Evolutionary conservation across 2,113 vertebrate species (phyloP), one percentile per base, ranked within the genome.

Genomic region (Chaenocephalus aceratus): DNA sequence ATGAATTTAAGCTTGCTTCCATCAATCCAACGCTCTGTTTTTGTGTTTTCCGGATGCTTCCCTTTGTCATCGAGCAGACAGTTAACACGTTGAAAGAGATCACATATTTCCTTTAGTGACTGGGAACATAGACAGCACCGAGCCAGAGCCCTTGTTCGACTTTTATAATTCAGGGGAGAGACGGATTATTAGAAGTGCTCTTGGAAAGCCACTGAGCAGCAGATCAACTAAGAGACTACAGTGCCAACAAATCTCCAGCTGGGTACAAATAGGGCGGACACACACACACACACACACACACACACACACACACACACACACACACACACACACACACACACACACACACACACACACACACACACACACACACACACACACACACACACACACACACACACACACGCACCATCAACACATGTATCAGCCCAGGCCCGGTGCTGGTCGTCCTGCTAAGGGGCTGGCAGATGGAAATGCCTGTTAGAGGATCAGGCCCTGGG

Each of bases 171-270:
- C 89, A 87, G 41, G 64, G 57, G 54, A 52, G 73, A 72, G 79
- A 74, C 53, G 61, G 86, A 92, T 91, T 92, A 91, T 91, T 89
- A 82, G 81, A 85, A 69, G 84, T 53, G 83, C 86, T 90, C 87
- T 86, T 88, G 91, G 91, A 90, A 92, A 91, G 87, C 91, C 86
- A 85, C 77, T 90, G 89, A 89, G 86, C 85, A 75, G 84, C 88
- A 88, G 83, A 90, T 92, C 87, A 91, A 85, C 88, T 73, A 62
- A 85, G 86, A 80, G 62, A 75, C 86, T 69, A 79, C 79, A 44
- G 72, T 76, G 88, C 88, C 90, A 91, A 85, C 89, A 92, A 91
- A 90, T 89, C 88, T 89, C 84, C 68, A 72, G 86, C 79, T 77
- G 75, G 72, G 83, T 89, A 86, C 89, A 89, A 90, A 91, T 83